Conservation (phyloP, 2,888 invertebrate genomes). For the Caenorhabditis sinica region DNA sequence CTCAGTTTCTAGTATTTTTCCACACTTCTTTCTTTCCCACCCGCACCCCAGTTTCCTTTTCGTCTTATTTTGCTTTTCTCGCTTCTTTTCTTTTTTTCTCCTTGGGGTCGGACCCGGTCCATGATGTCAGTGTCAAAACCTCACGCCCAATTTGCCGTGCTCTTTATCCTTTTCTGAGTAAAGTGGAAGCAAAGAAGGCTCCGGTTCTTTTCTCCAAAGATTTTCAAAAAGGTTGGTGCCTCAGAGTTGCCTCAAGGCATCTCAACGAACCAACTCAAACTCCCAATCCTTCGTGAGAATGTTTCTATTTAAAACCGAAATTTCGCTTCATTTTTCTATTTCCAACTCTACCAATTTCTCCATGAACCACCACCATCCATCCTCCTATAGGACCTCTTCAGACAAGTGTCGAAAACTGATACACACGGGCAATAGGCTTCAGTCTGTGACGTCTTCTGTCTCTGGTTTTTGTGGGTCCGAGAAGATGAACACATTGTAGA, state of each 20-base stretch:
- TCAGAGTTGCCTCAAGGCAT: conserved; percentile 14
- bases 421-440: background rate
- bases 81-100: conserved; percentile 30
- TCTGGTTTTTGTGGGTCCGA: conserved; percentile 28
- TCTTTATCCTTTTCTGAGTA: conserved; percentile 58
- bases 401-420: conserved; percentile 54
- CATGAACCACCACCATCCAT: background rate
- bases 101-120: background rate
- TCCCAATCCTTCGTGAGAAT: conserved; percentile 47
- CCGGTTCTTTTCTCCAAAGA: conserved; percentile 33
- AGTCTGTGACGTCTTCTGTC: conserved; percentile 50
- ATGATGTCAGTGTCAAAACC: conserved; percentile 64
- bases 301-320: conserved; percentile 7
- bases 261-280: conserved; percentile 21
- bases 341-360: conserved; percentile 18
- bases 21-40: conserved; percentile 28
- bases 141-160: conserved; percentile 55
- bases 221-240: conserved; percentile 44
- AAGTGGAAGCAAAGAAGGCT: conserved; percentile 36
- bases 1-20: conserved; percentile 59
- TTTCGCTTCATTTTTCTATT: conserved; percentile 28
- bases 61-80: conserved; percentile 50
- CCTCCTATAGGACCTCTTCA: conserved; percentile 8
- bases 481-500: conserved; percentile 8
- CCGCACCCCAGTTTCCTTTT: conserved; percentile 45